phyloP scores from a whole-genome alignment of 2,797 vertebrate genomes.

The Liparis tanakae region DNA sequence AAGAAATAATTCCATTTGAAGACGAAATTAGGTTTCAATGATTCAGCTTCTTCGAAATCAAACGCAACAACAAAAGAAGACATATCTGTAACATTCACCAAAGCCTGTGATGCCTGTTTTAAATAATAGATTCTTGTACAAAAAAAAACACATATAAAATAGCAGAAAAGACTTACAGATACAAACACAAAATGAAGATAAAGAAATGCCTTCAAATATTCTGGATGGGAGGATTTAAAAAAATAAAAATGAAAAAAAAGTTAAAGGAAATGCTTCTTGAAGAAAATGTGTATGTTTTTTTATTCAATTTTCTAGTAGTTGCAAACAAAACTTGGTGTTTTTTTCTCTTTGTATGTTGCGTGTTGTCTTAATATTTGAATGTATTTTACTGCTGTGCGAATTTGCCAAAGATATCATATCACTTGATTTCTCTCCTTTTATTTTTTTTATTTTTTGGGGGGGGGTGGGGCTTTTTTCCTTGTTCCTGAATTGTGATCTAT shows the following conservation, averaged over 20 bases:
- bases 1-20: conserved; percentile 41
- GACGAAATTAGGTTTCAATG: conserved; percentile 52
- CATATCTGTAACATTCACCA: conserved; percentile 87
- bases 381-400: conserved; percentile 99
- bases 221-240: conserved; percentile 83
- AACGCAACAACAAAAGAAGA: conserved; percentile 64
- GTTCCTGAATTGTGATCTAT: conserved; percentile 77
- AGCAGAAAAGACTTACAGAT: conserved; percentile 74
- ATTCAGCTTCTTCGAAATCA: conserved; percentile 49
- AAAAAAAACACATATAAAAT: conserved; percentile 73
- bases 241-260: conserved; percentile 62
- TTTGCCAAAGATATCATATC: conserved; percentile 99
- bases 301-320: conserved; percentile 99
- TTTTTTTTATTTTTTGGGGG: conserved; percentile 65
- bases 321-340: conserved; percentile 93
- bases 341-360: conserved; percentile 92
- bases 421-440: conserved; percentile 75
- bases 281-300: conserved; percentile 97
- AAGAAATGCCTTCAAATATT: conserved; percentile 82
- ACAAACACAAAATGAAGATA: conserved; percentile 75
- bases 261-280: conserved; percentile 92
- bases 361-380: conserved; percentile 99
- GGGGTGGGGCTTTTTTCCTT: conserved; percentile 46
- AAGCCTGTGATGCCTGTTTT: conserved; percentile 94
- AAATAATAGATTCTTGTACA: conserved; percentile 85